phyloP scores from a whole-genome alignment of 2,113 vertebrate genomes.

The Otus sunia region DNA sequence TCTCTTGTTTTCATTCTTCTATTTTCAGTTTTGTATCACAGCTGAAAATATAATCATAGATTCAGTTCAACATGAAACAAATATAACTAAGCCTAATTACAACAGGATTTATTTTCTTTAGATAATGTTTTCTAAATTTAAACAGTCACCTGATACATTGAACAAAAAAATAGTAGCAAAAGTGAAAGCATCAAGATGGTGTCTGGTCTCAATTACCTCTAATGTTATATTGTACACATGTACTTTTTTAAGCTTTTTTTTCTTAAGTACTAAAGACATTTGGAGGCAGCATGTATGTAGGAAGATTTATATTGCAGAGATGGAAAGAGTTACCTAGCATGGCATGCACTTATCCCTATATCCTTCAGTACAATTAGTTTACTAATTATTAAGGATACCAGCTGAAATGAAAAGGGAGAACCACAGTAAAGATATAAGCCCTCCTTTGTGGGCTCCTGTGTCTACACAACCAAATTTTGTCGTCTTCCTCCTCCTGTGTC shows the following conservation, averaged over 20 bases:
- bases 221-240: not conserved
- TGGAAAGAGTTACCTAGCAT: not conserved
- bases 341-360: not conserved
- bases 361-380: not conserved
- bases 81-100: not conserved
- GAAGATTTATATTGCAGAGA: not conserved
- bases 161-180: not conserved
- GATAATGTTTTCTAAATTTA: not conserved
- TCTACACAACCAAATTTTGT: not conserved
- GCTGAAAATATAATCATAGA: conserved; percentile 14
- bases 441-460: not conserved
- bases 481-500: too few relatives aligned
- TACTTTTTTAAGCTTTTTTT: not conserved
- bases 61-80: not conserved
- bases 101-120: not conserved
- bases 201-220: not conserved
- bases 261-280: not conserved
- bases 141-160: not conserved
- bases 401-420: not conserved
- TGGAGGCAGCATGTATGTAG: not conserved
- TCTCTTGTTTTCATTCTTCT: conserved; percentile 14
- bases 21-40: not conserved
- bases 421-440: not conserved
- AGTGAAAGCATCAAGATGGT: not conserved
- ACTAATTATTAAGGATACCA: not conserved